Evolutionary conservation across 2,888 invertebrate species (phyloP), one percentile per base, ranked within the genome.

Genomic region (Antheraea assamensis): DNA sequence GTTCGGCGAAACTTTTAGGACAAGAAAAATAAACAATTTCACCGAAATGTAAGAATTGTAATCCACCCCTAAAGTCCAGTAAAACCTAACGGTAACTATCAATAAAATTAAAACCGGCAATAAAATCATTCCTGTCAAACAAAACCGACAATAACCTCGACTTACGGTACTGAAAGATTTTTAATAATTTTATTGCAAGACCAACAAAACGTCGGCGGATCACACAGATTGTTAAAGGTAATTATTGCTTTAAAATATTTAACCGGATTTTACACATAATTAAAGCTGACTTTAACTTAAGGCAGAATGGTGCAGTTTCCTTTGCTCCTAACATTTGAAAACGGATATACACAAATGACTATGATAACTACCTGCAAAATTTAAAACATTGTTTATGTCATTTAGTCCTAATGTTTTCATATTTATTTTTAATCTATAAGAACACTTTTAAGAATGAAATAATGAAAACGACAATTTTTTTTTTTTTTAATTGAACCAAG

Each of bases 221-320:
- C 79, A 85, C 88, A 90, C 90, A 90, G 86, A 86, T 91, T 87
- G 89, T 13, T 58, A n/a, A 90, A 85, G 81, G 82, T 86, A 85
- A 87, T 90, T 85, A 91, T 89, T 85, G 84, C 84, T 84, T 84
- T 86, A 80, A 73, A 71, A 77, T 75, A 21, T 2, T 68, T 64
- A 64, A 68, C 10, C 21, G 24, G 15, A n/a, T 35, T 68, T 24
- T 3, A n/a, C n/a, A 58, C 35, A n/a, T 30, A 64, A 68, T 35
- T 68, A 35, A 68, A 35, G 35, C 4, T 24, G 35, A 68, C 68
- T 21, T 35, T 68, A 68, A 68, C 10, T 13, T 10, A 35, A n/a
- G 10, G n/a, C n/a, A 15, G n/a, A 35, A 68, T 4, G 68, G n/a
- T 35, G 35, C 35, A 35, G 8, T 68, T 68, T 35, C 35, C 68